phyloP scores from a whole-genome alignment of 2,113 vertebrate genomes.

The Stomatorhinus ivindoensis region DNA sequence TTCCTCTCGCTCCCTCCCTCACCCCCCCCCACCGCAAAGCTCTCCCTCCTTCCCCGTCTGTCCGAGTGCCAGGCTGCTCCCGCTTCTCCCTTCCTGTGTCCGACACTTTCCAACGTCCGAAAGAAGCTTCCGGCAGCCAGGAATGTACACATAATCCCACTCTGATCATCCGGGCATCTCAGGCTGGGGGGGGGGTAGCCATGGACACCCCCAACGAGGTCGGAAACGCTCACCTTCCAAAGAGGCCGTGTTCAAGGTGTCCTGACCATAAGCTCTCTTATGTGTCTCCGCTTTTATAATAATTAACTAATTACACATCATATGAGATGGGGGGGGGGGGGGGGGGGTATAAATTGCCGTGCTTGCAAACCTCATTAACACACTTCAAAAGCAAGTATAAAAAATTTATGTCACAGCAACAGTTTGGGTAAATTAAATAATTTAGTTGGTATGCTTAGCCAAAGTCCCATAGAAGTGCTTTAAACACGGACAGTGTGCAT shows the following conservation, averaged over 20 bases:
- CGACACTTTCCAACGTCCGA: background rate
- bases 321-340: slow-evolving; percentile 29
- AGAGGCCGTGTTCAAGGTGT: background rate
- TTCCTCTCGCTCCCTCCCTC: background rate
- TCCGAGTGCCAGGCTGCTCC: background rate
- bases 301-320: slow-evolving; percentile 46
- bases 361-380: slow-evolving; percentile 63
- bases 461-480: slow-evolving; percentile 33
- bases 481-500: slow-evolving; percentile 20
- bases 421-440: slow-evolving; percentile 72
- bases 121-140: background rate
- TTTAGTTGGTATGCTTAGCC: slow-evolving; percentile 49
- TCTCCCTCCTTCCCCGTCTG: background rate
- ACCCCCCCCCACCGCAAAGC: background rate
- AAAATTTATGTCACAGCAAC: slow-evolving; percentile 68
- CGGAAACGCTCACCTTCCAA: background rate
- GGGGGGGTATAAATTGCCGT: slow-evolving; percentile 16
- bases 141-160: background rate
- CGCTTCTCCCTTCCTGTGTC: background rate
- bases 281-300: slow-evolving; percentile 39
- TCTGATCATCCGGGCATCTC: too few relatives aligned
- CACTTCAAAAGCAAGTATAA: slow-evolving; percentile 70
- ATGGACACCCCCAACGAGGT: background rate
- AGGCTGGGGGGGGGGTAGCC: background rate
- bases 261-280: slow-evolving; percentile 1